Conservation (phyloP, 2,113 vertebrate genomes). For the Menidia beryllina region DNA sequence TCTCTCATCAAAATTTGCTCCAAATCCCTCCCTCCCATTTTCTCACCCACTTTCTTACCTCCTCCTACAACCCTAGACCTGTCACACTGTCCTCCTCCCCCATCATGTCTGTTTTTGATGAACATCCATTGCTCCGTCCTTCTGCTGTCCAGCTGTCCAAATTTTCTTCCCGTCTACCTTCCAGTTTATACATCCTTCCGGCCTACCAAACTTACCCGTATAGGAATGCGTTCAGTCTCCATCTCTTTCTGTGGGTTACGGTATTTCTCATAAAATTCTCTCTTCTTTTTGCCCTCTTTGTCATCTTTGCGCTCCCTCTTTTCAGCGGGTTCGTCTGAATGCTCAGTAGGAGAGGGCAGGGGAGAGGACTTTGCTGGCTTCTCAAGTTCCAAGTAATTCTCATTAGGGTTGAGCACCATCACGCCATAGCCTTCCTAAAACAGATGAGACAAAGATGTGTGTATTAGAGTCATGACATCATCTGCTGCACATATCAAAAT, state of each 20-base stretch:
- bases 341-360: slow-evolving; percentile 85
- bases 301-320: slow-evolving; percentile 94
- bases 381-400: slow-evolving; percentile 97
- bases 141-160: slow-evolving; percentile 27
- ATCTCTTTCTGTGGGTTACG: slow-evolving; percentile 96
- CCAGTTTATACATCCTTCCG: slow-evolving; percentile 38
- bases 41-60: slow-evolving; percentile 60
- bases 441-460: slow-evolving; percentile 45
- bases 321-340: slow-evolving; percentile 92
- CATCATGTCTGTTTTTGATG: slow-evolving; percentile 53
- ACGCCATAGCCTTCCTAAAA: slow-evolving; percentile 94
- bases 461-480: background rate
- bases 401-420: slow-evolving; percentile 97
- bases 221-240: slow-evolving; percentile 90
- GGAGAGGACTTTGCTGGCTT: slow-evolving; percentile 81
- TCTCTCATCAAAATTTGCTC: slow-evolving; percentile 44
- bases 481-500: background rate
- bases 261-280: slow-evolving; percentile 96
- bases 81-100: slow-evolving; percentile 57
- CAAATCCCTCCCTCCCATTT: slow-evolving; percentile 49
- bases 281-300: slow-evolving; percentile 91
- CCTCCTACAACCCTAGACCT: slow-evolving; percentile 55
- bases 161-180: slow-evolving; percentile 35
- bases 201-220: slow-evolving; percentile 90
- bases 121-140: slow-evolving; percentile 62